A percentile compares a stretch with the other conserved stretches of the same genome.
Evolutionary conservation across 2,888 invertebrate genomes (phyloP).

Genomic region (Drosophila suboccidentalis): DNA sequence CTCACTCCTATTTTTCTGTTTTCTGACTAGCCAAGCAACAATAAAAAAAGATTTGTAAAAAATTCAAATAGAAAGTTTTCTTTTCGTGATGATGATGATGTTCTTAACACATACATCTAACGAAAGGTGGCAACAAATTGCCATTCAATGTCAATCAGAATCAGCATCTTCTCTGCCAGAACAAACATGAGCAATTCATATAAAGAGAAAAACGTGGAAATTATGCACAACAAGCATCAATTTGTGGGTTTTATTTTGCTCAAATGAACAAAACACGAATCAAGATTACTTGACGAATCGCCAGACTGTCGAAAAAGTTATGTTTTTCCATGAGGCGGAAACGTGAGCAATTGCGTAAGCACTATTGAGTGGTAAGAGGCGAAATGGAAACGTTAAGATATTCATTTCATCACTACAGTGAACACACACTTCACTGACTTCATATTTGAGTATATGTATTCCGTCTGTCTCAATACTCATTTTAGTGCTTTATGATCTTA

Average conservation of each 20-base stretch:
- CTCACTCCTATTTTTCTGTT: neutral
- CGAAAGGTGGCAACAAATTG: constrained; percentile 24
- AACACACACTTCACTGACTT: constrained; percentile 4
- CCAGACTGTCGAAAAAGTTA: constrained; percentile 5
- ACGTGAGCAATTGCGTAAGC: constrained; percentile 15
- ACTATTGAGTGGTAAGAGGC: too few relatives aligned
- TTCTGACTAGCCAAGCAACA: neutral
- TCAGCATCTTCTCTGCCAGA: neutral
- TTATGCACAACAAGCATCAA: constrained; percentile 23
- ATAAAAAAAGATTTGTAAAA: too few relatives aligned
- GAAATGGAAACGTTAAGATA: neutral
- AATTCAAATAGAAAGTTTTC: too few relatives aligned
- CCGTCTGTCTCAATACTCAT: neutral
- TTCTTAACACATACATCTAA: neutral
- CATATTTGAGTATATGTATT: neutral
- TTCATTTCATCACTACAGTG: neutral
- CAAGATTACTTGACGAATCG: constrained; percentile 2
- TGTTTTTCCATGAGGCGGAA: neutral
- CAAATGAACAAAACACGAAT: constrained; percentile 15
- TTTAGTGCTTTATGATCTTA: neutral
- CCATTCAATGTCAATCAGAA: constrained; percentile 13
- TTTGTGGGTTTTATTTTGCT: constrained; percentile 15
- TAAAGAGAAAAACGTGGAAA: constrained; percentile 11
- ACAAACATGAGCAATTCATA: neutral
- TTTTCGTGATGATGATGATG: too few relatives aligned